Evolutionary conservation across 2,797 vertebrate genomes (phyloP).

Genomic region (Brotula barbata): DNA sequence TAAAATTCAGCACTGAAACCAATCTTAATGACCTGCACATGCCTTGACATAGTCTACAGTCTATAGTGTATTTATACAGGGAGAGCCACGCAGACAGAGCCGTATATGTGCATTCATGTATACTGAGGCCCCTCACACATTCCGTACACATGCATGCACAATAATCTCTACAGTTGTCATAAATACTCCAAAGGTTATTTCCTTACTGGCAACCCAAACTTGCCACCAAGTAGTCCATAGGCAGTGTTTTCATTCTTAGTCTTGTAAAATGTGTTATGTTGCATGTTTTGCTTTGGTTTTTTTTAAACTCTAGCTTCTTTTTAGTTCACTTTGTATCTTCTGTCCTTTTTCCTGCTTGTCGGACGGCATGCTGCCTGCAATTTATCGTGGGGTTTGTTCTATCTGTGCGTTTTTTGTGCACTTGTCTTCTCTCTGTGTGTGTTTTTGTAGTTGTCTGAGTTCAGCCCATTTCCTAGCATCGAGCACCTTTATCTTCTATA

Average conservation of each 20-base stretch:
- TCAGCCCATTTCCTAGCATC: slow-evolving; percentile 69
- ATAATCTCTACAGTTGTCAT: no score
- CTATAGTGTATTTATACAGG: no score
- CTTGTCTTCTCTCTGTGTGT: neutral
- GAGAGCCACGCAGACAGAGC: no score
- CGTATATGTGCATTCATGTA: no score
- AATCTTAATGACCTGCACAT: neutral
- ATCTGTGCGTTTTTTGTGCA: slow-evolving; percentile 9
- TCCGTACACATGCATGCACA: no score
- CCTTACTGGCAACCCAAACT: no score
- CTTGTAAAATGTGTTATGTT: neutral
- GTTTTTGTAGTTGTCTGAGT: slow-evolving; percentile 66
- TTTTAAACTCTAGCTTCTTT: slow-evolving; percentile 2
- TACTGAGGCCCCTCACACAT: no score
- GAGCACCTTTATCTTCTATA: slow-evolving; percentile 74
- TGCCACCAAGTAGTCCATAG: neutral
- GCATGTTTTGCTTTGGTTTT: slow-evolving; percentile 21
- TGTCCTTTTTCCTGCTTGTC: slow-evolving; percentile 41
- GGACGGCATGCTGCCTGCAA: slow-evolving; percentile 60
- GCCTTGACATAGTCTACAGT: no score
- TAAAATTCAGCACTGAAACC: neutral
- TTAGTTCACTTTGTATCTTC: slow-evolving; percentile 46
- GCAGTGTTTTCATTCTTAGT: neutral
- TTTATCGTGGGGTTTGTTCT: slow-evolving; percentile 59
- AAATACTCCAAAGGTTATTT: no score